Base-by-base conservation (phyloP, 1,140 invertebrate genomes). In the Dendrolimus kikuchii region DNA sequence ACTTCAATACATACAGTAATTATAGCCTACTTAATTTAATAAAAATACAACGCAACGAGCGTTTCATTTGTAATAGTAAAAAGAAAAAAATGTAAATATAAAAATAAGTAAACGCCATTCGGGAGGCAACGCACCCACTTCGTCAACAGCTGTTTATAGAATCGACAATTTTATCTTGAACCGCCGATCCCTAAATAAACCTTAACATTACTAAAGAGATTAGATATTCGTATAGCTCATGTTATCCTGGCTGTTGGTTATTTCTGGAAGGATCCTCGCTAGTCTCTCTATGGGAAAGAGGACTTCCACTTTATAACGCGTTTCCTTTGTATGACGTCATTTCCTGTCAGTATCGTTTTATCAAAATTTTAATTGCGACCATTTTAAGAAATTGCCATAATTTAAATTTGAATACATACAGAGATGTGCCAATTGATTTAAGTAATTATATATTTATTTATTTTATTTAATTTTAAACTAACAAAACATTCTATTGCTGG, bases 61-160 rank as follows among this genome's bases (percentile, higher is more conserved):
- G 50, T 54, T 57, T 54, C 44, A 51, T 43, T 53, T 53, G 59
- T 65, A 48, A 51, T 46, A 65, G 60, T 67, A 65, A 67, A 66
- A 65, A 70, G 68, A 55, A 55, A 62, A 66, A 49, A 59, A 23
- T 23, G 23, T 23, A 2, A 23, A 23, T 23, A 23, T 23, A 23
- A 23, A 23, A 23, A 23, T 23, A 23, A 23, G 23, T 23, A 23
- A 23, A 38, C 36, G 45, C 43, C 55, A 61, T 58, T 64, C 48
- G 51, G 53, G 55, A 70, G 66, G 53, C 71, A 73, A 73, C 68
- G 71, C 68, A 51, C 69, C 60, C 71, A 55, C 64, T 70, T 66
- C 68, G 67, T 72, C 73, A 74, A 80, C 79, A 82, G 79, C 79
- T 82, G 79, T 80, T 78, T 82, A 68, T 82, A 78, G 76, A 74